Percentiles rank a stretch among this genome's conserved stretches.
Conservation (phyloP, 2,888 invertebrate species). For the Lypha dubia region DNA sequence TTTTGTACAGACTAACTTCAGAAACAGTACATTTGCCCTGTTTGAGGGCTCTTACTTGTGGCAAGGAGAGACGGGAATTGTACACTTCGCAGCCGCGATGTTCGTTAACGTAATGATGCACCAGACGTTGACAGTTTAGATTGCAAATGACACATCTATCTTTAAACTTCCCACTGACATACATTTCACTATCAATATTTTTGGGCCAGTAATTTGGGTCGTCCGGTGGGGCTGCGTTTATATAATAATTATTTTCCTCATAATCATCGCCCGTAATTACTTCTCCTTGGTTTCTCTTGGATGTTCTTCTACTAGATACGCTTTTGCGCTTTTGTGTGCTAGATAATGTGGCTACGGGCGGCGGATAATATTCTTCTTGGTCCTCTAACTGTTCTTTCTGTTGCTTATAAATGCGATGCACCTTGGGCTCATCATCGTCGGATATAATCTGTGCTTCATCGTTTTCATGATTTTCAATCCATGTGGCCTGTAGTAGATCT, state of each 20-base stretch:
- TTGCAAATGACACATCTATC: slow-evolving; percentile 75
- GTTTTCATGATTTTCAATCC: slow-evolving; percentile 74
- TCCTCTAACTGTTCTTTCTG: slow-evolving; percentile 38
- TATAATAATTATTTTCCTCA: slow-evolving; percentile 44
- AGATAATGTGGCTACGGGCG: neutral
- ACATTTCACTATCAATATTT: slow-evolving; percentile 73
- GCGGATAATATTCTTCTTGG: slow-evolving; percentile 20
- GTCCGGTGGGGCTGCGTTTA: neutral
- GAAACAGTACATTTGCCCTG: slow-evolving; percentile 70
- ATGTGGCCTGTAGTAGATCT: slow-evolving; percentile 74
- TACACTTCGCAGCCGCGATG: slow-evolving; percentile 77
- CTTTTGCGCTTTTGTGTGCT: neutral
- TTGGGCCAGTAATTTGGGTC: slow-evolving; percentile 70
- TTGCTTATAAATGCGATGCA: slow-evolving; percentile 74
- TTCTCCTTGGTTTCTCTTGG: slow-evolving; percentile 54
- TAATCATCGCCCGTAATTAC: slow-evolving; percentile 69
- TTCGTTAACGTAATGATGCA: slow-evolving; percentile 77
- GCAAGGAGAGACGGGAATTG: slow-evolving; percentile 74
- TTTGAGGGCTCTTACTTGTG: slow-evolving; percentile 68
- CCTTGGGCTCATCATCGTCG: slow-evolving; percentile 74
- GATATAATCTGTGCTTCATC: slow-evolving; percentile 70
- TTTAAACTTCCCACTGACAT: slow-evolving; percentile 62
- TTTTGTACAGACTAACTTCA: slow-evolving; percentile 73
- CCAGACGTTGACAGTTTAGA: slow-evolving; percentile 73
- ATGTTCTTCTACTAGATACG: neutral